Percentiles rank a stretch among this genome's conserved stretches.
These are phyloP conservation scores for Spilarctia lutea DNA, from an alignment of 2,888 invertebrate genomes.

Conservation along the genomic window DNA sequence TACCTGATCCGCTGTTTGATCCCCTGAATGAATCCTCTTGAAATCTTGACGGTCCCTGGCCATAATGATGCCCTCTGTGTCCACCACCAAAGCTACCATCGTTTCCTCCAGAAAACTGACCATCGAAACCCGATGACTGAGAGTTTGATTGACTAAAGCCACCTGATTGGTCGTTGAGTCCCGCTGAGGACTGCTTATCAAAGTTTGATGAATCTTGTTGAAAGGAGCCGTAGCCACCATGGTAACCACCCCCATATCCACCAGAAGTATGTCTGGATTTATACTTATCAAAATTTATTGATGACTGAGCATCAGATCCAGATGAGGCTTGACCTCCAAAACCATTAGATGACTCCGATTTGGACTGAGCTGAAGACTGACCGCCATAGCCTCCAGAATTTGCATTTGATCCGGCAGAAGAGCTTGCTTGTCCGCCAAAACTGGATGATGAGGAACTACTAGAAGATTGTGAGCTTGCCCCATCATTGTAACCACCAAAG, in stretches of 20 bases:
- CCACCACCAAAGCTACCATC: neutral
- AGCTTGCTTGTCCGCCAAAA: slow-evolving; percentile 19
- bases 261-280: neutral
- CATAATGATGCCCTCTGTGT: neutral
- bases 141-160: slow-evolving; percentile 4
- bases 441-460: slow-evolving; percentile 35
- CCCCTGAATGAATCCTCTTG: neutral
- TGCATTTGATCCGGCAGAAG: slow-evolving; percentile 21
- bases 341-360: slow-evolving; percentile 19
- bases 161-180: neutral
- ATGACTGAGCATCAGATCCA: slow-evolving; percentile 19
- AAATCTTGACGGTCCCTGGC: neutral
- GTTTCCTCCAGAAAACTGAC: neutral
- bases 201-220: slow-evolving; percentile 2
- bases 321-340: slow-evolving; percentile 16
- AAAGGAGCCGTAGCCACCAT: slow-evolving; percentile 3
- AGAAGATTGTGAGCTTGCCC: slow-evolving; percentile 28
- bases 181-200: neutral
- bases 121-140: slow-evolving; percentile 14
- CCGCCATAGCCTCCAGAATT: slow-evolving; percentile 16
- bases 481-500: slow-evolving; percentile 13
- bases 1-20: slow-evolving; percentile 1
- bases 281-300: neutral
- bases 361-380: slow-evolving; percentile 17
- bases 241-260: neutral